phyloP scores from a whole-genome alignment of 2,797 vertebrate genomes.

The Microchirus variegatus region DNA sequence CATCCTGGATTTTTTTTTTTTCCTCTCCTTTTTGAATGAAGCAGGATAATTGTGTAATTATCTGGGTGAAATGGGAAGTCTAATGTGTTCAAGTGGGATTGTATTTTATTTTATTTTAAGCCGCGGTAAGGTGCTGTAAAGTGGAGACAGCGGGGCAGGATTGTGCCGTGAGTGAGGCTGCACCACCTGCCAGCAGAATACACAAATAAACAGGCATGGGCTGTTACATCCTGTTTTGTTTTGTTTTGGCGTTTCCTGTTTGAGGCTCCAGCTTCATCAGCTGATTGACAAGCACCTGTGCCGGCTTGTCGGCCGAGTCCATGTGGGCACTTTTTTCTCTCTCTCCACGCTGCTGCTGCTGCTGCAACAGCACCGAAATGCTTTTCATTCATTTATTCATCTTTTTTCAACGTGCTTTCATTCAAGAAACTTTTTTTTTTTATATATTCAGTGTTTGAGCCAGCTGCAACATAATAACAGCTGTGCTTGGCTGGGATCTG shows the following conservation, averaged over 20 bases:
- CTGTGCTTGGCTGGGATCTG: neutral
- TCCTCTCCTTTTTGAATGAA: conserved; percentile 80
- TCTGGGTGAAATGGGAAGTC: conserved; percentile 93
- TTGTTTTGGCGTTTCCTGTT: conserved; percentile 4
- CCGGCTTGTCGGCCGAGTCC: neutral
- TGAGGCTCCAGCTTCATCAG: neutral
- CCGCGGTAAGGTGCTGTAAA: conserved; percentile 49
- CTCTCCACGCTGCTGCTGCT: no score
- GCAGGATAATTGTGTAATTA: conserved; percentile 96
- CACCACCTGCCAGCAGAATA: conserved; percentile 66
- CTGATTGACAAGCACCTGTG: neutral
- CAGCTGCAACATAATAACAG: neutral
- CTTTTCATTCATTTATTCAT: conserved; percentile 2
- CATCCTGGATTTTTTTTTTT: conserved; percentile 84
- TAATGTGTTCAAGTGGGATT: conserved; percentile 91
- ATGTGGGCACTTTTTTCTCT: neutral
- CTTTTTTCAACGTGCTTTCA: neutral
- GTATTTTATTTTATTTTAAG: conserved; percentile 71
- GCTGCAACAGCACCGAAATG: neutral
- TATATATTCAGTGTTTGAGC: neutral
- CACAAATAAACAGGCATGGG: conserved; percentile 61
- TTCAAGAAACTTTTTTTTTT: neutral
- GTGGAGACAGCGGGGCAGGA: conserved; percentile 28
- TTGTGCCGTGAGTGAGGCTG: conserved; percentile 60
- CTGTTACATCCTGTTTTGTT: conserved; percentile 1